Percentiles rank a stretch among this genome's conserved stretches.
phyloP scores from a whole-genome alignment of 2,113 vertebrate species.

The Zapus hudsonius region DNA sequence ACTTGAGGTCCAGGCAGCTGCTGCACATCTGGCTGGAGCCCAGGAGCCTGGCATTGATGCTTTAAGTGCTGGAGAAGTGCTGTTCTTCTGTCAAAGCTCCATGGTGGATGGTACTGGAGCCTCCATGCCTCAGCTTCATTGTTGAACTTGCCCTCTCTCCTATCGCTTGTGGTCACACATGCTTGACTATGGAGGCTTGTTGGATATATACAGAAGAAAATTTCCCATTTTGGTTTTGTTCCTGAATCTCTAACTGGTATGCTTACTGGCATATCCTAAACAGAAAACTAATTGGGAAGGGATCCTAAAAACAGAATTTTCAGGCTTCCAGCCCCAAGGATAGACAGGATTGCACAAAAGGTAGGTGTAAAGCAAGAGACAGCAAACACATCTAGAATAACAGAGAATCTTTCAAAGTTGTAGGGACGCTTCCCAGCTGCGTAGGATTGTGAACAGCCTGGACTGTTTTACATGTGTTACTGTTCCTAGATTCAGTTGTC shows the following conservation, averaged over 20 bases:
- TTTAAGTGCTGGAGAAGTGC: background rate
- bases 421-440: background rate
- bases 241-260: background rate
- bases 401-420: background rate
- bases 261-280: background rate
- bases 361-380: background rate
- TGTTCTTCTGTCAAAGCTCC: background rate
- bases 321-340: background rate
- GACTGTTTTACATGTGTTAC: background rate
- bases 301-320: background rate
- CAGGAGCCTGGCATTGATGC: background rate
- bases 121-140: fast-evolving
- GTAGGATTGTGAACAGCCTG: background rate
- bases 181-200: background rate
- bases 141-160: background rate
- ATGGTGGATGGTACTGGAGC: too few species aligned
- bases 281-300: background rate
- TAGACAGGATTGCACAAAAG: background rate
- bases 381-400: background rate
- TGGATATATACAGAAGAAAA: background rate
- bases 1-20: background rate
- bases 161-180: background rate
- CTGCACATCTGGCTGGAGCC: background rate
- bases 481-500: background rate
- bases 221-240: background rate